Conservation (phyloP, 2,797 vertebrate genomes). For the Lateolabrax maculatus region DNA sequence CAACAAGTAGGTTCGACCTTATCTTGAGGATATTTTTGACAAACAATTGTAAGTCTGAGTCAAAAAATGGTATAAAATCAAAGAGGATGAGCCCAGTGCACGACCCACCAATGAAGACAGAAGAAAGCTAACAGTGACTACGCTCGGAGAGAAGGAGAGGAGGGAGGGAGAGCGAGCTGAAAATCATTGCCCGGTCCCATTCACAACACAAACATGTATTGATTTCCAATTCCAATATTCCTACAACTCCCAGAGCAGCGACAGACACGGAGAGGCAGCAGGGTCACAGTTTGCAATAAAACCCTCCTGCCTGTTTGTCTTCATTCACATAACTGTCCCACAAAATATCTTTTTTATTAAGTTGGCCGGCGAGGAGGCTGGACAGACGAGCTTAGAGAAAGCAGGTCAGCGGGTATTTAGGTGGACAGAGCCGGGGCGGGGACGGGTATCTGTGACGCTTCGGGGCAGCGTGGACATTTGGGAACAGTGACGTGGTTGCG, state of each 20-base stretch:
- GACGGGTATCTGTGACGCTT: slow-evolving; percentile 32
- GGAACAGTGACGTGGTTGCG: slow-evolving; percentile 32
- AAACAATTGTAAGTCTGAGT: too few relatives aligned
- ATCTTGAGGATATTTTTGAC: not conserved
- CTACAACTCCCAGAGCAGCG: slow-evolving; percentile 14
- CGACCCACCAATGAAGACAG: not conserved
- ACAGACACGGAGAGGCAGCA: not conserved
- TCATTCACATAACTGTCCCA: slow-evolving; percentile 57
- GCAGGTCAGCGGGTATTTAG: slow-evolving; percentile 81
- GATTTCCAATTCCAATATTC: slow-evolving; percentile 65
- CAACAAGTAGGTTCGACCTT: not conserved
- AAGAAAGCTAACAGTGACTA: slow-evolving; percentile 14
- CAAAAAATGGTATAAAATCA: too few relatives aligned
- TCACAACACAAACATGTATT: slow-evolving; percentile 53
- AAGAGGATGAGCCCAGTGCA: not conserved
- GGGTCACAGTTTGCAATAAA: slow-evolving; percentile 39
- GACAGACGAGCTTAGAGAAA: slow-evolving; percentile 73
- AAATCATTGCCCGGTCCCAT: slow-evolving; percentile 27
- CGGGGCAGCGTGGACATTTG: slow-evolving; percentile 36
- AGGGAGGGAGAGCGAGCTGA: not conserved
- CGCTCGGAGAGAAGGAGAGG: not conserved
- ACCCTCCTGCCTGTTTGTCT: slow-evolving; percentile 41
- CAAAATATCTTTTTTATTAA: slow-evolving; percentile 68
- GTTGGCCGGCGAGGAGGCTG: slow-evolving; percentile 54
- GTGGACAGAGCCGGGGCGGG: slow-evolving; percentile 45